Evolutionary conservation across 2,888 invertebrate species (phyloP), one percentile per base, ranked within the genome.

Genomic region (Drosophila pseudotakahashii): DNA sequence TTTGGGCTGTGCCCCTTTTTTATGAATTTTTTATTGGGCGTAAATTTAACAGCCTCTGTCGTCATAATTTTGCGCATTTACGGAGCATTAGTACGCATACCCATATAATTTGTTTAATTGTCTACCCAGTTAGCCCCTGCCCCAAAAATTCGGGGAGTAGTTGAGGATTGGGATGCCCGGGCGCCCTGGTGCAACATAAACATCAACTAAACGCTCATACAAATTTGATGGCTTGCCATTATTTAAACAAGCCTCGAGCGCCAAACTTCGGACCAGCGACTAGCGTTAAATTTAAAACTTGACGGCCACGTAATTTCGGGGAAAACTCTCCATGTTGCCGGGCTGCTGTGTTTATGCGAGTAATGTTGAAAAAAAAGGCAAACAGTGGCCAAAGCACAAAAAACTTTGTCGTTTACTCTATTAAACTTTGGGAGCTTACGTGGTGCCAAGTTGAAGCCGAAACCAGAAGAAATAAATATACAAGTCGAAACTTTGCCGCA

Each of bases 371-470:
- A 55, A 73, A 54, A 63, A 70, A 51, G 67, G 42, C 47, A 76
- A 48, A 67, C 77, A 81, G 77, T 77, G 70, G 79, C 72, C 61
- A 67, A 66, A 75, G 76, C 77, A 76, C 70, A 61, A 76, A 74
- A 81, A 89, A 89, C 78, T 89, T 89, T 84, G 79, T 79, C 83
- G 82, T 89, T 90, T 90, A 89, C 90, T 90, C 85, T 89, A 90
- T 89, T 90, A 88, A 90, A 90, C 89, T 90, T 90, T 89, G 77
- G 73, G 78, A 89, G 90, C 89, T 90, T 89, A 87, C 89, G 85
- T 83, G 84, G 81, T 80, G 78, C 77, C 88, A 89, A 78, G 77
- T 79, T 78, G 75, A 76, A 73, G 86, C 80, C 76, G 77, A 83
- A 86, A 85, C 81, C 82, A 80, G 70, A 79, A 78, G 79, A 85